Evolutionary conservation across 2,888 invertebrate genomes (phyloP), one percentile per base, ranked within the genome.

Genomic region (Xylota segnis): DNA sequence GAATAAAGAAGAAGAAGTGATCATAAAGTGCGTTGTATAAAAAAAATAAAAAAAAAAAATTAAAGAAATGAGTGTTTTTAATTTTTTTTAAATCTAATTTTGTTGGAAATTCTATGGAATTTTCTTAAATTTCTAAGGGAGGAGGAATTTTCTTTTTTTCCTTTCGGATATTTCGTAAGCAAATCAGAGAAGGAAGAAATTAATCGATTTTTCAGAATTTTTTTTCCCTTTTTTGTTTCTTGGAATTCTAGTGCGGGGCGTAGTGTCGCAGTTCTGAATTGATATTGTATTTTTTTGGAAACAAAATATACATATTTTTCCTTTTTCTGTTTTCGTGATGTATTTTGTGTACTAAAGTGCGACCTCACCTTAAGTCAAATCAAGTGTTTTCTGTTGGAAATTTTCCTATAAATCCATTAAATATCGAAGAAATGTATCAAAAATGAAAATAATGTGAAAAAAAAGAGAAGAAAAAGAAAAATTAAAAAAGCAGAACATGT

Each of bases 121-220:
- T 43, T 40, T 27, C 27, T 61, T 18, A 27, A 43, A 43, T 59
- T 40, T 37, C 23, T 23, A 23, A 12, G 16, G 16, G 2, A 52
- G 45, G 59, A 72, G 83, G 72, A 83, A 63, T 72, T 78, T 76
- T 63, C 34, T 65, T 52, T 81, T 76, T 71, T 52, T 72, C 32
- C 27, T 58, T 16, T 47, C 45, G 71, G 52, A 65, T 59, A 59
- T 72, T 72, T 72, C 72, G 54, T 59, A 70, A 77, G 77, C 18
- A 40, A 37, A 74, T 7, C 37, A 43, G 16, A 10, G 40, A 45
- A 54, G 45, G 23, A 63, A 82, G 58, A 59, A 81, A 68, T 63
- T 29, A 76, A 83, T 83, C 78, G 83, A 83, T 83, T 72, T 83
- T 83, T 59, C 34, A 56, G 27, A 37, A 14, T 10, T 23, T 61